Percentiles rank a stretch among this genome's conserved stretches.
Evolutionary conservation across 2,797 vertebrate genomes (phyloP).

Genomic region (Chaenodraco wilsoni): DNA sequence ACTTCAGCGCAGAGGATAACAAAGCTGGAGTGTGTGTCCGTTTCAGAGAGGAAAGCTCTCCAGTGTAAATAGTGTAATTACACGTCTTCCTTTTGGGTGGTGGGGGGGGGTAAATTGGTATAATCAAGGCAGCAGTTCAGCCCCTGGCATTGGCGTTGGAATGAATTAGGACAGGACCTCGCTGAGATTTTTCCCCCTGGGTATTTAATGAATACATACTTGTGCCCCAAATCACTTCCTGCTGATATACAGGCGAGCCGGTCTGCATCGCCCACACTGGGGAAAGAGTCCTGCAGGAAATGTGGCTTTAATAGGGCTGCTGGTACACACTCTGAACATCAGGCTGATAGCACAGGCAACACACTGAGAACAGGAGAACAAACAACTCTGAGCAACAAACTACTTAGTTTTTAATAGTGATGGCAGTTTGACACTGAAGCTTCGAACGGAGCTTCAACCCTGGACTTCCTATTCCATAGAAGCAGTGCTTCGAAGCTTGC

Average conservation of each 20-base stretch:
- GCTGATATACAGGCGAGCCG: constrained; percentile 48
- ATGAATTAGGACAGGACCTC: constrained; percentile 62
- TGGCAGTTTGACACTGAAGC: too few species aligned
- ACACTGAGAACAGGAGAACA: not conserved
- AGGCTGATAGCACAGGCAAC: not conserved
- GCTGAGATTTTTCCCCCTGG: constrained; percentile 57
- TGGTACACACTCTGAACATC: not conserved
- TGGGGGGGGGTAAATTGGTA: constrained; percentile 66
- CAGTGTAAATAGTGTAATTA: constrained; percentile 77
- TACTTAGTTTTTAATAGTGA: not conserved
- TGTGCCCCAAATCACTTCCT: constrained; percentile 66
- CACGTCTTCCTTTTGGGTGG: constrained; percentile 75
- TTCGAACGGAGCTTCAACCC: too few species aligned
- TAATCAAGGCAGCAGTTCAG: constrained; percentile 70
- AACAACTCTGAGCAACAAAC: not conserved
- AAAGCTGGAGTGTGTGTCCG: constrained; percentile 21
- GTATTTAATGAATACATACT: constrained; percentile 61
- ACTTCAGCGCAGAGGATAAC: constrained; percentile 23
- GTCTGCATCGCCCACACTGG: not conserved
- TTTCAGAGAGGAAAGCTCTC: constrained; percentile 42
- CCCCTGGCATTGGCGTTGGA: constrained; percentile 65
- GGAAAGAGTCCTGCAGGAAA: constrained; percentile 14
- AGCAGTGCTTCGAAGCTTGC: too few species aligned
- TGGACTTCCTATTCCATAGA: too few species aligned
- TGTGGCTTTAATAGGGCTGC: not conserved